phyloP scores from a whole-genome alignment of 1,140 invertebrate species.

The Lycorma delicatula region DNA sequence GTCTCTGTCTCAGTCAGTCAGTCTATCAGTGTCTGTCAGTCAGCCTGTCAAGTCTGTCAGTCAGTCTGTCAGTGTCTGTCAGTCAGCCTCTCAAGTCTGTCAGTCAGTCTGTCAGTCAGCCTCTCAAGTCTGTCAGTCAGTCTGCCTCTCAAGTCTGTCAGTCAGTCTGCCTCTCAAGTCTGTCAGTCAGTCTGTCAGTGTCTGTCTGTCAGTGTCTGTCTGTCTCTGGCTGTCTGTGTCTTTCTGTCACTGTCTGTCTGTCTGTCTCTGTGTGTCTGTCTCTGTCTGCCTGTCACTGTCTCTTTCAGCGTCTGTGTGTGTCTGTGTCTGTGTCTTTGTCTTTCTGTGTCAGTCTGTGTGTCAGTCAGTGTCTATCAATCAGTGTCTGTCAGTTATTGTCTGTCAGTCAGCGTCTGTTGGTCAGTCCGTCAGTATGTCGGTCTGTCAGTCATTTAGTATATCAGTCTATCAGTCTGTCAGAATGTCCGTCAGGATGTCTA shows the following conservation, averaged over 20 bases:
- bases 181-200: slow-evolving; percentile 18
- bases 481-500: slow-evolving; percentile 11
- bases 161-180: not conserved
- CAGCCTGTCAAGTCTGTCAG: slow-evolving; percentile 22
- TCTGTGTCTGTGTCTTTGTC: slow-evolving; percentile 18
- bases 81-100: slow-evolving; percentile 9
- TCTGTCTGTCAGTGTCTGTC: slow-evolving; percentile 1
- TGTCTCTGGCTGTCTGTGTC: slow-evolving; percentile 13
- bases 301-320: slow-evolving; percentile 19
- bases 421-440: slow-evolving; percentile 18
- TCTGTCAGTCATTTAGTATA: too few relatives aligned
- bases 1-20: slow-evolving; percentile 18
- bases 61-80: slow-evolving; percentile 14
- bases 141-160: slow-evolving; percentile 2
- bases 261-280: not conserved
- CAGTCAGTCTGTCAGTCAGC: not conserved
- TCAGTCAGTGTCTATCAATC: slow-evolving; percentile 21
- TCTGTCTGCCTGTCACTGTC: slow-evolving; percentile 18
- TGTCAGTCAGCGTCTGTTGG: slow-evolving; percentile 15
- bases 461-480: slow-evolving; percentile 9
- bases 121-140: not conserved
- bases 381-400: slow-evolving; percentile 22
- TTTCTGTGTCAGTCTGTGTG: slow-evolving; percentile 19
- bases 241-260: not conserved
- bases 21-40: slow-evolving; percentile 20